phyloP scores from a whole-genome alignment of 2,797 vertebrate genomes.

The Heteromormyrus szaboi region DNA sequence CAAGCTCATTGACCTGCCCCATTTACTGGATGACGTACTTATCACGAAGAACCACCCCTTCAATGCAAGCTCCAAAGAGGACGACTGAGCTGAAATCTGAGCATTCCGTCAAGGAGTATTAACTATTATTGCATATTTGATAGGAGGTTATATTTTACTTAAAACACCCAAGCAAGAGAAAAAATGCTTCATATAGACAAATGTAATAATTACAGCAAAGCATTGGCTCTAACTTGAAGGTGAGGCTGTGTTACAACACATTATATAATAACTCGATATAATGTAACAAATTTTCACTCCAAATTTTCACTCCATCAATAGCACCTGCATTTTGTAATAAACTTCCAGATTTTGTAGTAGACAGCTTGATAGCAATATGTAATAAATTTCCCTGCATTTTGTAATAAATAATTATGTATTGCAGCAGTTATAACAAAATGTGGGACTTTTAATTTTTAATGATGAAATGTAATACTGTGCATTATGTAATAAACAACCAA shows the following conservation, averaged over 20 bases:
- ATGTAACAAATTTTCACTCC: not conserved
- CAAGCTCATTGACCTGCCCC: not conserved
- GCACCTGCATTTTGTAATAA: not conserved
- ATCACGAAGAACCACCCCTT: conserved; percentile 90
- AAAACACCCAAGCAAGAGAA: not conserved
- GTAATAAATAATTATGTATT: not conserved
- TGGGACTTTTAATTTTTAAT: not conserved
- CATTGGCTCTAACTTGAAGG: not conserved
- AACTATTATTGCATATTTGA: not conserved
- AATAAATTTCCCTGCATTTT: not conserved
- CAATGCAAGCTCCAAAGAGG: conserved; percentile 90
- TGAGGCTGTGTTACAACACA: not conserved
- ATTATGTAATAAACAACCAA: not conserved
- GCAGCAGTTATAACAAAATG: not conserved
- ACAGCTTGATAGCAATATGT: not conserved
- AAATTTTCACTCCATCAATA: not conserved
- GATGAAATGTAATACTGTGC: not conserved
- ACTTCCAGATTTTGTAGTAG: not conserved
- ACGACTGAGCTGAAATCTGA: conserved; percentile 91
- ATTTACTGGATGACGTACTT: conserved; percentile 70
- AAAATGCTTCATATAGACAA: not conserved
- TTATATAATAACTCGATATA: not conserved
- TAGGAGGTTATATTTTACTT: not conserved
- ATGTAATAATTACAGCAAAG: not conserved
- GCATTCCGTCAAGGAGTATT: conserved; percentile 35